Evolutionary conservation across 2,113 vertebrate genomes (phyloP).

Genomic region (western clawed frog (Xenopus tropicalis)): DNA sequence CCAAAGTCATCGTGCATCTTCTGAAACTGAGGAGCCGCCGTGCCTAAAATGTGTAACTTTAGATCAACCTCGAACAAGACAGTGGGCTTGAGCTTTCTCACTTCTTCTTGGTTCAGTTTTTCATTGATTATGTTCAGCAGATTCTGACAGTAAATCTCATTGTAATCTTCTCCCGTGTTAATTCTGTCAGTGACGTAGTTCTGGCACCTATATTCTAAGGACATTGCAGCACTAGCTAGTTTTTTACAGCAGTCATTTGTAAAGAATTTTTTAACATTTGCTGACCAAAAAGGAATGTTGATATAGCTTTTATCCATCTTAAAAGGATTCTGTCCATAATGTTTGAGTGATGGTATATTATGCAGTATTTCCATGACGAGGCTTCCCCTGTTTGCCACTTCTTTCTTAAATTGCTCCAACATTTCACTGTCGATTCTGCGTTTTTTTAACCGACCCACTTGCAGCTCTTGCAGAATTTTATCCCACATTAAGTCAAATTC

Average conservation of each 20-base stretch:
- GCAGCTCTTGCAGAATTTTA: constrained; percentile 38
- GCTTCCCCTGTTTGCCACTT: constrained; percentile 51
- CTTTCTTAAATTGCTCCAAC: constrained; percentile 51
- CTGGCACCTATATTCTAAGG: constrained; percentile 52
- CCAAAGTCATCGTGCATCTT: constrained; percentile 17
- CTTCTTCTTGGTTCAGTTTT: neutral
- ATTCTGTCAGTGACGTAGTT: constrained; percentile 54
- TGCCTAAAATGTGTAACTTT: constrained; percentile 19
- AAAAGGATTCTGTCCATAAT: constrained; percentile 40
- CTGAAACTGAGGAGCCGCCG: constrained; percentile 20
- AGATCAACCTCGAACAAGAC: constrained; percentile 36
- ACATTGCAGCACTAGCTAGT: constrained; percentile 48
- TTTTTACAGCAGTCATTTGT: constrained; percentile 53
- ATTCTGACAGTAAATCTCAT: constrained; percentile 44
- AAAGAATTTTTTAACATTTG: constrained; percentile 49
- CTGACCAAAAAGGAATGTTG: neutral
- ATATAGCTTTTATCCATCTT: constrained; percentile 50
- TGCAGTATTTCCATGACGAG: constrained; percentile 54
- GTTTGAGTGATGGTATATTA: constrained; percentile 34
- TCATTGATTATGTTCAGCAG: constrained; percentile 59
- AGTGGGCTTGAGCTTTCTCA: neutral
- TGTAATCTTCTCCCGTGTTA: constrained; percentile 53
- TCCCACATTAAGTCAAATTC: constrained; percentile 67
- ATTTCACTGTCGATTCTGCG: constrained; percentile 56
- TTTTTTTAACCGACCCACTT: constrained; percentile 46